A percentile compares a stretch with the other conserved stretches of the same genome.
These are phyloP conservation scores for Prosapia bicincta DNA, from an alignment of 2,888 invertebrate genomes.

Conservation along the genomic window DNA sequence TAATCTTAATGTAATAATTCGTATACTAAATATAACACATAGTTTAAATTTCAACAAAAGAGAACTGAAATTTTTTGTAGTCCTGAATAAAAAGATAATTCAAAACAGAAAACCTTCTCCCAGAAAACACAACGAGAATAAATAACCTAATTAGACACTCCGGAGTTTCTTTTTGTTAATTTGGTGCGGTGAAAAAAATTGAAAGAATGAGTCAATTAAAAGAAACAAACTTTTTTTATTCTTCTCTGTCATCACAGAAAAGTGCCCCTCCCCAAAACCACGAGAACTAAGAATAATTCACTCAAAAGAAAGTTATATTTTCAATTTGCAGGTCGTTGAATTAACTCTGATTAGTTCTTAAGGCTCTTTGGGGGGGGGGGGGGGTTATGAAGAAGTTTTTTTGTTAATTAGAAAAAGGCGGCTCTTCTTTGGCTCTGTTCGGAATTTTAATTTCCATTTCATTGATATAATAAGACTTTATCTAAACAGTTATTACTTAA, in stretches of 20 bases:
- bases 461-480: too few relatives aligned
- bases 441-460: neutral
- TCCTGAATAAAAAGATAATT: too few relatives aligned
- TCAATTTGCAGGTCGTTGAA: neutral
- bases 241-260: neutral
- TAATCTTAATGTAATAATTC: too few relatives aligned
- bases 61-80: too few relatives aligned
- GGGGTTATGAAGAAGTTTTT: neutral
- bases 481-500: too few relatives aligned
- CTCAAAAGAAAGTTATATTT: neutral
- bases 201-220: conserved; percentile 26
- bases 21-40: too few relatives aligned
- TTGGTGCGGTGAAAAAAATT: neutral
- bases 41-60: too few relatives aligned
- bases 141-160: neutral
- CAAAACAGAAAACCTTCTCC: neutral
- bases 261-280: neutral
- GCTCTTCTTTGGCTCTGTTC: neutral
- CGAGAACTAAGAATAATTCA: neutral
- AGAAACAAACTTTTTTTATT: conserved; percentile 22
- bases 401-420: neutral
- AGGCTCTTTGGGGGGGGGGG: neutral
- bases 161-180: neutral
- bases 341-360: neutral
- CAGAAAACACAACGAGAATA: neutral